Evolutionary conservation across 2,113 vertebrate genomes (phyloP).

Genomic region (Prionailurus bengalensis): DNA sequence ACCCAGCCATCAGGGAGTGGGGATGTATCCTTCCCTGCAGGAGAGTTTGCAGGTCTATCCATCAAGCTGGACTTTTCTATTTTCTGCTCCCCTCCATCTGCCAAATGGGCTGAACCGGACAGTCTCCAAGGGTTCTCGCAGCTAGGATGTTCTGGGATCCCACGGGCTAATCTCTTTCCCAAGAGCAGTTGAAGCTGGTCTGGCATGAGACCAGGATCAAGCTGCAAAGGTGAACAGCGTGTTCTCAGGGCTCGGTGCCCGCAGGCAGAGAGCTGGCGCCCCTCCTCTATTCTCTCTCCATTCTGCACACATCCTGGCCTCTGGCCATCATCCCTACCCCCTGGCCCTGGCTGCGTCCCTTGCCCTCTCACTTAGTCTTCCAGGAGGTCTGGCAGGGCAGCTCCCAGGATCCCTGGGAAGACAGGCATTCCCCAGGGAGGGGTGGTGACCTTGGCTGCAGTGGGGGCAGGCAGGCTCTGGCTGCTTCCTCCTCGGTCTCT

Average conservation of each 20-base stretch:
- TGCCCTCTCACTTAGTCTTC: neutral
- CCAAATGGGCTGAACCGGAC: neutral
- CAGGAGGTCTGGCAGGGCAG: neutral
- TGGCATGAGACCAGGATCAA: neutral
- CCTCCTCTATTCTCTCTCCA: neutral
- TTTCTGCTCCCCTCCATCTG: neutral
- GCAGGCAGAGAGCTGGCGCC: neutral
- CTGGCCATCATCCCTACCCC: neutral
- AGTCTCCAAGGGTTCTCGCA: neutral
- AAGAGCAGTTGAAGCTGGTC: neutral
- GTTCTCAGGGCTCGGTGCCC: conserved; percentile 8
- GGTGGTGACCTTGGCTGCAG: neutral
- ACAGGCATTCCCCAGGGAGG: neutral
- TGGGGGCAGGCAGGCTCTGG: neutral
- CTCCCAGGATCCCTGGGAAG: conserved; percentile 19
- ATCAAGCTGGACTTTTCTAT: neutral
- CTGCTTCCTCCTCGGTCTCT: neutral
- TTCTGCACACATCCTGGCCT: neutral
- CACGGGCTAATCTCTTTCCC: neutral
- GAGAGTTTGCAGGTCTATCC: neutral
- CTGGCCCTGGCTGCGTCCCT: neutral
- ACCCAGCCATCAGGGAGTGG: neutral
- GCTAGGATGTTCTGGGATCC: neutral
- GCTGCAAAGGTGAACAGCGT: conserved; percentile 25
- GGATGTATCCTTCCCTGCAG: neutral